Evolutionary conservation across 2,797 vertebrate species (phyloP).

Genomic region (Chaetodon trifasciatus): DNA sequence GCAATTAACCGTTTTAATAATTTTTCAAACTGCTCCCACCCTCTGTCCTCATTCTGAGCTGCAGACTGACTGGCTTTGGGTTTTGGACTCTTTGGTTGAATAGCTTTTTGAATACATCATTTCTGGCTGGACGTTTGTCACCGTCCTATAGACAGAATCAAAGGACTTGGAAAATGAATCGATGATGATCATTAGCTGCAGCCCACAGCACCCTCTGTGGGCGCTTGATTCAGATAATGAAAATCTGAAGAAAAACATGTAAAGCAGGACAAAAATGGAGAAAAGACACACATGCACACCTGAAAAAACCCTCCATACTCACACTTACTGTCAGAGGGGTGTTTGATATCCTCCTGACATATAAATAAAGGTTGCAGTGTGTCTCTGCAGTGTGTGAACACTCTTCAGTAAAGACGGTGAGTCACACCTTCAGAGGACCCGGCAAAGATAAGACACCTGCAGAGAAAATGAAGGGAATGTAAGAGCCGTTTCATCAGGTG

Average conservation of each 20-base stretch:
- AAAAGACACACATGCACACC: not conserved
- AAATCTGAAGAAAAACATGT: not conserved
- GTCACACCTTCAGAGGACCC: conserved; percentile 37
- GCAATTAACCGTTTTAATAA: not conserved
- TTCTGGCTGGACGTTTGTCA: not conserved
- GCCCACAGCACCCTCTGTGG: not conserved
- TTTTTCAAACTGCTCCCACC: not conserved
- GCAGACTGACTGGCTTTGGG: not conserved
- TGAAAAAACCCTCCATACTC: not conserved
- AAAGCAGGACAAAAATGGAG: not conserved
- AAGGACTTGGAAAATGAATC: not conserved
- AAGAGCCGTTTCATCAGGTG: conserved; percentile 25
- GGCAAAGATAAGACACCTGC: conserved; percentile 22
- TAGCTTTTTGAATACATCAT: not conserved
- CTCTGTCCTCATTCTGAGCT: not conserved
- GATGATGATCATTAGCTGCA: not conserved
- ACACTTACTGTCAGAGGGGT: conserved; percentile 1
- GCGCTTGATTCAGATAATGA: not conserved
- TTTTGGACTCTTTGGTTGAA: not conserved
- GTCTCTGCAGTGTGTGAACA: conserved; percentile 16
- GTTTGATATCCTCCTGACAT: conserved; percentile 22
- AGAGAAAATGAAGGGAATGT: conserved; percentile 31
- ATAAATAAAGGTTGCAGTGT: conserved; percentile 2
- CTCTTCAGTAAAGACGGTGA: conserved; percentile 28
- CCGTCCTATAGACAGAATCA: not conserved